Evolutionary conservation across 2,113 vertebrate genomes (phyloP).

Genomic region (Bufo bufo): DNA sequence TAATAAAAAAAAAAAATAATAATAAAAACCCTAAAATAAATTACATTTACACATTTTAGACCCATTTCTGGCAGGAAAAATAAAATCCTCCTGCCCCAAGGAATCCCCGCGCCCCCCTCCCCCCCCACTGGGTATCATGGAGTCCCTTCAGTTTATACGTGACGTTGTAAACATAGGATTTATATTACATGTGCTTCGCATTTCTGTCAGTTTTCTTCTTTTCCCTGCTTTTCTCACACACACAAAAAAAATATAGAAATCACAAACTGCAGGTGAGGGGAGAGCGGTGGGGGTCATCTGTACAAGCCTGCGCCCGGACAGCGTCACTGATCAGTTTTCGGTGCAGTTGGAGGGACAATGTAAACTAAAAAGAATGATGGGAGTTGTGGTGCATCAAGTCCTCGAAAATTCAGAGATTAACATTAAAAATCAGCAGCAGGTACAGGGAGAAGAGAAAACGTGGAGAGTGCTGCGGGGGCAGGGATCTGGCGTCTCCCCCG

Average conservation of each 20-base stretch:
- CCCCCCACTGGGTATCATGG: constrained; percentile 78
- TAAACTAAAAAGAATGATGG: neutral
- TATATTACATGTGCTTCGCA: constrained; percentile 99
- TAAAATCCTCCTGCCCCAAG: constrained; percentile 50
- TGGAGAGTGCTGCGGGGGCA: constrained; percentile 55
- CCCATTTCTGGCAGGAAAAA: constrained; percentile 60
- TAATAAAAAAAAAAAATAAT: constrained; percentile 20
- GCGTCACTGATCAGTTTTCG: no score
- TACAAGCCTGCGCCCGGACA: neutral
- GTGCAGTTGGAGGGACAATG: neutral
- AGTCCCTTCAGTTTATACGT: constrained; percentile 97
- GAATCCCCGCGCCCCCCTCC: neutral
- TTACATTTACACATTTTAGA: constrained; percentile 8
- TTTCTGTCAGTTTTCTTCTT: constrained; percentile 72
- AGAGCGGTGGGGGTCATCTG: constrained; percentile 52
- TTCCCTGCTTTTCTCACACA: constrained; percentile 70
- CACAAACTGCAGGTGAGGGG: constrained; percentile 69
- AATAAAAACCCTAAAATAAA: neutral
- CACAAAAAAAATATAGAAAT: constrained; percentile 70
- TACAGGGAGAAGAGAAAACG: constrained; percentile 59
- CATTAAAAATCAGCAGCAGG: constrained; percentile 45
- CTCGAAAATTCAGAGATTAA: neutral
- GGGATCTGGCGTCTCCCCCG: constrained; percentile 33
- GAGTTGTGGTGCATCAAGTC: neutral
- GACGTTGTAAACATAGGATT: constrained; percentile 99